A percentile compares a stretch with the other conserved stretches of the same genome.
These are phyloP conservation scores for Cromileptes altivelis DNA, from an alignment of 2,113 vertebrate species.

Conservation along the genomic window DNA sequence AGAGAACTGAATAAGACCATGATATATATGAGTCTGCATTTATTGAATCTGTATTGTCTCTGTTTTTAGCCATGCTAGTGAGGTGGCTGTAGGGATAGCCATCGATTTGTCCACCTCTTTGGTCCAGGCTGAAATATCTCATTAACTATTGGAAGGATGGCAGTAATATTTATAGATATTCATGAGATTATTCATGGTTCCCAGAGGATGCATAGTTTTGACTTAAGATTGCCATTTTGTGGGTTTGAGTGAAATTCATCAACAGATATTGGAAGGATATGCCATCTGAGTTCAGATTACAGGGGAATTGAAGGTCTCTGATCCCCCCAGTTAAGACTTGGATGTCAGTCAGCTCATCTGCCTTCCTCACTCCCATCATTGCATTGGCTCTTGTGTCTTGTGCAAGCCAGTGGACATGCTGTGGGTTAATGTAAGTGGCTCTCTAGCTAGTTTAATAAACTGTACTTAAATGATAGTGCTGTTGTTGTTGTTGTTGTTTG, in stretches of 20 bases:
- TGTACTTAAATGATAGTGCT: too few species aligned
- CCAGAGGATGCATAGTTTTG: background rate
- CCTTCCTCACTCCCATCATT: too few species aligned
- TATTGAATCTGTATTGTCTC: background rate
- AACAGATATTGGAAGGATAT: background rate
- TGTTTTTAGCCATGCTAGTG: background rate
- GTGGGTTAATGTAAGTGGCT: too few species aligned
- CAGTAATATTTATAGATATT: background rate
- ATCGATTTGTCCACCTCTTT: background rate
- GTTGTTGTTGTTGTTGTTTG: too few species aligned
- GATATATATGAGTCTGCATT: background rate
- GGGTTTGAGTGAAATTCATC: background rate
- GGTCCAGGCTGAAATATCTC: background rate
- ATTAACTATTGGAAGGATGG: background rate
- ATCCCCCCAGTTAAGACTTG: too few species aligned
- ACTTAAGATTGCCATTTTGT: background rate
- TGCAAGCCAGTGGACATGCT: too few species aligned
- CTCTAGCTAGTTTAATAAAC: too few species aligned
- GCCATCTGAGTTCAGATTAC: too few species aligned
- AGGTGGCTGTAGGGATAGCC: background rate
- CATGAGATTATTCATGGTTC: background rate
- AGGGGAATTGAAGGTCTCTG: too few species aligned
- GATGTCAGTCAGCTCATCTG: too few species aligned
- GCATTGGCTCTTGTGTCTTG: too few species aligned
- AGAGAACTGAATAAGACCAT: background rate